Evolutionary conservation across 2,113 vertebrate species (phyloP), one percentile per base, ranked within the genome.

Genomic region (Osmerus mordax): DNA sequence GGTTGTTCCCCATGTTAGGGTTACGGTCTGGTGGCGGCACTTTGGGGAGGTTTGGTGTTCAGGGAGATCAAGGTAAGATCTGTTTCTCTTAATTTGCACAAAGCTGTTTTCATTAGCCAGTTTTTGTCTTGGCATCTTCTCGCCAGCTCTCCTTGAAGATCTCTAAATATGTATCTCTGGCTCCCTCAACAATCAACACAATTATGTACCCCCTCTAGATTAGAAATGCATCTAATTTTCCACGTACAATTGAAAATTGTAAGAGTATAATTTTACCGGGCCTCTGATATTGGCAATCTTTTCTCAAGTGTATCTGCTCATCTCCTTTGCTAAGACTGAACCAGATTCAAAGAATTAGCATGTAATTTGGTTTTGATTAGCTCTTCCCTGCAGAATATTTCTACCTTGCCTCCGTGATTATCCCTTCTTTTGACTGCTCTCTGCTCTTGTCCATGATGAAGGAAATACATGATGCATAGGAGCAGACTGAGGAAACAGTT

Each of bases 21-120:
- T 29, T 95, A 94, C 65, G 92, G 95, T 73, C 81, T 97, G 73
- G 87, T 98, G 76, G 95, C 94, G 82, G 93, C 93, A 16, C 69
- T 97, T 77, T 97, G 95, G 95, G 94, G 94, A 76, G 87, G 93
- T 69, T 80, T 98, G 64, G 86, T 96, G 3, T 97, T 97, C 84
- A 95, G 90, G 80, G 96, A 98, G 91, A 91, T 98, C 79, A 94
- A 92, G 93, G 95, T 97, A 91, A 86, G 85, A 47, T 47, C 41
- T 47, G 32, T 36, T 11, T 47, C 9, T 47, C 41, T 47, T 47
- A 9, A 47, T 47, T 47, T 9, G 12, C 41, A 47, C 41, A 47
- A 47, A 47, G 41, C 41, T 47, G 41, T 47, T 47, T 47, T 47
- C 41, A 47, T 47, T 47, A 47, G 41, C 7, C 2, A 47, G 41